These are phyloP conservation scores for Anguilla pacifica DNA, from an alignment of 2,797 vertebrate genomes.

Conservation along the genomic window DNA sequence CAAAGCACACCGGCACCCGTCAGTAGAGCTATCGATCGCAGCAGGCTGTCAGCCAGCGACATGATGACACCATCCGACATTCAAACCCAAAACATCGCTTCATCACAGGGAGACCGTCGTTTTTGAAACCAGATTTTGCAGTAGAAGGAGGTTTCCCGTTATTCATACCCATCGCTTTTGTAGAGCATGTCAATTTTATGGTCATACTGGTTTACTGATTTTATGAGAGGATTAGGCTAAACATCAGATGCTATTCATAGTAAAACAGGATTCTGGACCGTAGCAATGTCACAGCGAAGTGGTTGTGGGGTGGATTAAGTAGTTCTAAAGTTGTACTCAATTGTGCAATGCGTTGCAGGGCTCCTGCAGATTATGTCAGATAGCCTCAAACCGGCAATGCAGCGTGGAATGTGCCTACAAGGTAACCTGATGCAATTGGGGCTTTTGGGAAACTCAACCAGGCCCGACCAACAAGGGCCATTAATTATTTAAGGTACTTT, in stretches of 20 bases:
- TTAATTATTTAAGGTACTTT: slow-evolving; percentile 78
- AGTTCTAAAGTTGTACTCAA: slow-evolving; percentile 64
- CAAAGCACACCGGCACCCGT: slow-evolving; percentile 56
- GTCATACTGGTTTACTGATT: slow-evolving; percentile 39
- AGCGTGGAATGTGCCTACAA: slow-evolving; percentile 42
- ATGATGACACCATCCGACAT: slow-evolving; percentile 51
- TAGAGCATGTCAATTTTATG: neutral
- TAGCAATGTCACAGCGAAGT: slow-evolving; percentile 53
- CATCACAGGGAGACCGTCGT: neutral
- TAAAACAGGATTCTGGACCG: slow-evolving; percentile 70
- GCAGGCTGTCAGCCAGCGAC: slow-evolving; percentile 49
- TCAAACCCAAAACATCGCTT: slow-evolving; percentile 20
- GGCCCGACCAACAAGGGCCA: slow-evolving; percentile 60
- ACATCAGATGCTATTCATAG: slow-evolving; percentile 33
- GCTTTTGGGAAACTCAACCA: slow-evolving; percentile 62
- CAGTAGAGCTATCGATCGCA: slow-evolving; percentile 28
- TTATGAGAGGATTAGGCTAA: slow-evolving; percentile 45
- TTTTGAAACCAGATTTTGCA: slow-evolving; percentile 9
- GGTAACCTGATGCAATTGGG: slow-evolving; percentile 68
- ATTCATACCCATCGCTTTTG: slow-evolving; percentile 20
- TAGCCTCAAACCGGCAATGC: slow-evolving; percentile 51
- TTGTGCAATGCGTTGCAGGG: slow-evolving; percentile 53
- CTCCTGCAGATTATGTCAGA: slow-evolving; percentile 54
- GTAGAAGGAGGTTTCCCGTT: neutral
- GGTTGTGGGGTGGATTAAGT: slow-evolving; percentile 64